Percentiles rank a stretch among this genome's conserved stretches.
phyloP scores from a whole-genome alignment of 1,140 invertebrate species.

The Drosophila kurseongensis region DNA sequence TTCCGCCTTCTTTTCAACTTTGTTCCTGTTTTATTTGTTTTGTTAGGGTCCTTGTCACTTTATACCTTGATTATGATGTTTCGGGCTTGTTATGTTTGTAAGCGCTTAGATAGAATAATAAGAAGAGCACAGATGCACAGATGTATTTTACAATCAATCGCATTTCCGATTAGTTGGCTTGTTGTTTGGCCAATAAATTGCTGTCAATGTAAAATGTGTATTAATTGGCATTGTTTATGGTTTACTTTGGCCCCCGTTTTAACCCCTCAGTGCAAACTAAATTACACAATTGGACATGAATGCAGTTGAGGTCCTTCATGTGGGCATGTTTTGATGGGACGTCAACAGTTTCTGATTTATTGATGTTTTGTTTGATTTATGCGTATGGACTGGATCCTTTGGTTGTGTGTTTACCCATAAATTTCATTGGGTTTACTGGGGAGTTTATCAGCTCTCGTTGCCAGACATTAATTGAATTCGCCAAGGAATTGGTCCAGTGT shows the following conservation, averaged over 20 bases:
- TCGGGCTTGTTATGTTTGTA: conserved; percentile 3
- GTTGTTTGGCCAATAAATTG: conserved; percentile 36
- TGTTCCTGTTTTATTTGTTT: neutral
- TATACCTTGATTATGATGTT: conserved; percentile 21
- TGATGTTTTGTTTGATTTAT: conserved; percentile 60
- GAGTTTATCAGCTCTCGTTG: conserved; percentile 9
- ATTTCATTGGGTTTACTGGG: conserved; percentile 11
- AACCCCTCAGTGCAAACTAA: conserved; percentile 1
- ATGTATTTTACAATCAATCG: conserved; percentile 6
- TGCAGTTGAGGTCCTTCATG: conserved; percentile 12
- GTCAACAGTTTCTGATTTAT: conserved; percentile 69
- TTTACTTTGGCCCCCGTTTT: neutral
- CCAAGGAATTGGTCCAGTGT: conserved; percentile 8
- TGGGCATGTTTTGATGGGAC: conserved; percentile 51
- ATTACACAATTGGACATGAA: conserved; percentile 29
- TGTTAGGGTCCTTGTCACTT: neutral
- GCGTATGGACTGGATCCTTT: conserved; percentile 4
- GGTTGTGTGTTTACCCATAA: conserved; percentile 35
- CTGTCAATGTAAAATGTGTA: conserved; percentile 40
- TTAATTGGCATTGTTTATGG: conserved; percentile 48
- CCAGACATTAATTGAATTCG: conserved; percentile 21
- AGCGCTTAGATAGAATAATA: neutral
- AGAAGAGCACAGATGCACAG: neutral
- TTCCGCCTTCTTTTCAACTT: neutral
- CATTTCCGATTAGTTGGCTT: neutral